Evolutionary conservation across 2,797 vertebrate genomes (phyloP).

Genomic region (Pseudocheirus occidentalis): DNA sequence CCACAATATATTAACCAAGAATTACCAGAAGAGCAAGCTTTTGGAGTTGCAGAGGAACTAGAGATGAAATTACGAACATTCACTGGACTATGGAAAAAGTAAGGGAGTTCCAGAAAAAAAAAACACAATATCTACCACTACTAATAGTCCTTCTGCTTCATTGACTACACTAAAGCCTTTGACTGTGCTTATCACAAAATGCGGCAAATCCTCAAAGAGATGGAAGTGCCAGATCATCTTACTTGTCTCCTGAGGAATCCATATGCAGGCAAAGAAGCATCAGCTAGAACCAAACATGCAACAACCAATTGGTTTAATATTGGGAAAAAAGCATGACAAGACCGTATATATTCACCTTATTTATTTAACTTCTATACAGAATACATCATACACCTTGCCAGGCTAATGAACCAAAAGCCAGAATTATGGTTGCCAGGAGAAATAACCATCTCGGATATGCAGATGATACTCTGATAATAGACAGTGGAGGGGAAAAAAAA

Average conservation of each 20-base stretch:
- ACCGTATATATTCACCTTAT: not conserved
- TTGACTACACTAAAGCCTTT: not conserved
- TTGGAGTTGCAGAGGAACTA: not conserved
- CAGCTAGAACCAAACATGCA: not conserved
- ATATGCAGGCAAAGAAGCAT: not conserved
- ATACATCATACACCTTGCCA: not conserved
- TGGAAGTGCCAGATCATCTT: not conserved
- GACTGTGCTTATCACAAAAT: not conserved
- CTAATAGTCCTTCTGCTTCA: no score
- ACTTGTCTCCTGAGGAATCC: not conserved
- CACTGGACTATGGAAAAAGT: not conserved
- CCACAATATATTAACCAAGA: not conserved
- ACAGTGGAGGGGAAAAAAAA: not conserved
- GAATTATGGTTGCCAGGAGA: not conserved
- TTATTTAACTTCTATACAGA: not conserved
- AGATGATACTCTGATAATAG: not conserved
- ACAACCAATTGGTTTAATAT: not conserved
- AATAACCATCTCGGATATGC: not conserved
- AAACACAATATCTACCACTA: no score
- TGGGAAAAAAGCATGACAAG: not conserved
- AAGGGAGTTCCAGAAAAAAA: not conserved
- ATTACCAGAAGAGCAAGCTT: not conserved
- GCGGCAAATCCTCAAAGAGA: not conserved
- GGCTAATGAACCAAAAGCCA: not conserved
- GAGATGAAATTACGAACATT: not conserved